Conservation (phyloP, 2,113 vertebrate genomes). For the Lichenostomus cassidix region DNA sequence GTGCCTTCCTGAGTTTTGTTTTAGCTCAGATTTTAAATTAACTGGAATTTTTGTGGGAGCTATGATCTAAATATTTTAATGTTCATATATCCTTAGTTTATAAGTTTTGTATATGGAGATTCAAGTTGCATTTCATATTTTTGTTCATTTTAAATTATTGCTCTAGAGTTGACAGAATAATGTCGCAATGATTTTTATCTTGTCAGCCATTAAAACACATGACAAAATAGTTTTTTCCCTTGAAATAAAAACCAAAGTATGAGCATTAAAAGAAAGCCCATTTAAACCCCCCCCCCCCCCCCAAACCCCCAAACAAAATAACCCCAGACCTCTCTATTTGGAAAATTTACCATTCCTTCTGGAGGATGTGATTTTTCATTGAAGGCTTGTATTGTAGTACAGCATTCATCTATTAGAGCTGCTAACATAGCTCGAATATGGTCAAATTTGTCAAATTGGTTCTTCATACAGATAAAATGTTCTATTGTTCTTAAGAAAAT, state of each 20-base stretch:
- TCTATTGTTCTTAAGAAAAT: not conserved
- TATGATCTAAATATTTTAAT: not conserved
- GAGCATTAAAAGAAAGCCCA: not conserved
- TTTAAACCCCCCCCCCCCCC: fast-evolving
- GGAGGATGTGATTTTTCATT: not conserved
- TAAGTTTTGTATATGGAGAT: not conserved
- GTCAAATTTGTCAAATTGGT: not conserved
- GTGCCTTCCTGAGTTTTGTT: not conserved
- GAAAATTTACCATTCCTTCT: not conserved
- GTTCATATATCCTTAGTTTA: not conserved
- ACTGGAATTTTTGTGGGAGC: not conserved
- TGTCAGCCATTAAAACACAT: not conserved
- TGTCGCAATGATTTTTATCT: not conserved
- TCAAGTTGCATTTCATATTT: not conserved
- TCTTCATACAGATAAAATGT: not conserved
- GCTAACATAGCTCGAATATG: too few relatives aligned
- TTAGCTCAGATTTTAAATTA: not conserved
- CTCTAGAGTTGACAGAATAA: not conserved
- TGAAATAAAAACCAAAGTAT: not conserved
- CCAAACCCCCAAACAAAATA: not conserved
- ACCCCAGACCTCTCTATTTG: not conserved
- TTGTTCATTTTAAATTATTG: not conserved
- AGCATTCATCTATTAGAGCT: not conserved
- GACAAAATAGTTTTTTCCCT: not conserved
- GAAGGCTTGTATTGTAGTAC: not conserved